These are phyloP conservation scores for Hypomesus transpacificus DNA, from an alignment of 2,113 vertebrate species.

Conservation along the genomic window DNA sequence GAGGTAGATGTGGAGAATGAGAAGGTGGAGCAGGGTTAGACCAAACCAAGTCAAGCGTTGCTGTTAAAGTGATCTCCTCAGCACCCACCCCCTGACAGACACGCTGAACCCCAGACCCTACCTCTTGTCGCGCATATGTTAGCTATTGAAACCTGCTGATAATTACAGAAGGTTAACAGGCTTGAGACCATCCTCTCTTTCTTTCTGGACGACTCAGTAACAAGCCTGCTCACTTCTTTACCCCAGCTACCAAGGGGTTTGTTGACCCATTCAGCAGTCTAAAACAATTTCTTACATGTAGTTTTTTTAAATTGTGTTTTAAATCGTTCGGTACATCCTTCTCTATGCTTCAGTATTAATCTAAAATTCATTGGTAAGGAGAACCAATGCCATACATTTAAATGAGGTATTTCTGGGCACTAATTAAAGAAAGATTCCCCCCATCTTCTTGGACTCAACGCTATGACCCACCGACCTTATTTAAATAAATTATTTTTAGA, in stretches of 20 bases:
- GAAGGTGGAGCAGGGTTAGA: background rate
- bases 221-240: background rate
- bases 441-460: constrained; percentile 67
- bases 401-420: constrained; percentile 75
- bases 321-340: constrained; percentile 41
- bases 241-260: background rate
- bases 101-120: constrained; percentile 47
- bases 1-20: background rate
- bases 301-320: background rate
- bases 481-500: constrained; percentile 77
- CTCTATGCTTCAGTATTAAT: constrained; percentile 57
- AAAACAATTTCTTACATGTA: constrained; percentile 22
- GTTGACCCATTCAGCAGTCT: background rate
- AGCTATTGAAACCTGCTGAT: constrained; percentile 55
- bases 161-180: constrained; percentile 67
- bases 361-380: constrained; percentile 68
- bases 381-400: constrained; percentile 61
- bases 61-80: constrained; percentile 48
- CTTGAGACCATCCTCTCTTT: constrained; percentile 51
- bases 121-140: constrained; percentile 55
- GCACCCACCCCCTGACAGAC: constrained; percentile 43
- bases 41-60: background rate
- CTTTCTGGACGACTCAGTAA: constrained; percentile 37
- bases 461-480: constrained; percentile 71
- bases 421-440: constrained; percentile 75